Conservation (phyloP, 2,113 vertebrate species). For the Nibea albiflora region DNA sequence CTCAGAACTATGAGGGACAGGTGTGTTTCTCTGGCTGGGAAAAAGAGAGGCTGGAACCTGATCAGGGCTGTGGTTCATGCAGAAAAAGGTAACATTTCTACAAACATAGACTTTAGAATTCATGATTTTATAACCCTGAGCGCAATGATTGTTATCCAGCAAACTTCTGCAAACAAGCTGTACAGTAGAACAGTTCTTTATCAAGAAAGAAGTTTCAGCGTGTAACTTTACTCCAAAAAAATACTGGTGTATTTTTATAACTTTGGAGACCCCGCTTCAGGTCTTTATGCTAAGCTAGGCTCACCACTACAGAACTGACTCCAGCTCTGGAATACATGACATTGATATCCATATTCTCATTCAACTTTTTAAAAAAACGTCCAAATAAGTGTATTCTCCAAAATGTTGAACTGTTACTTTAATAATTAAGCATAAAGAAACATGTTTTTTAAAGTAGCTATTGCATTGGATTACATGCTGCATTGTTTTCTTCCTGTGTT, state of each 20-base stretch:
- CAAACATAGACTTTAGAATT: neutral
- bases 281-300: neutral
- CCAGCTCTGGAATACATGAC: too few species aligned
- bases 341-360: neutral
- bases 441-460: neutral
- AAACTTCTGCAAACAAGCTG: neutral
- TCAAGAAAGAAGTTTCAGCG: neutral
- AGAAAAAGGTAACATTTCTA: conserved; percentile 76
- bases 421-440: neutral
- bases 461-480: neutral
- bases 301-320: too few species aligned
- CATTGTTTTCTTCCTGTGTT: too few species aligned
- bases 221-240: neutral
- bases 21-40: conserved; percentile 60
- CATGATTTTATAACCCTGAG: neutral
- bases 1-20: conserved; percentile 76
- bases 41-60: conserved; percentile 79
- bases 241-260: neutral
- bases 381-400: neutral
- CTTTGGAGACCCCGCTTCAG: neutral
- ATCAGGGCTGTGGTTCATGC: conserved; percentile 79
- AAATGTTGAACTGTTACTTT: neutral
- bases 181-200: neutral
- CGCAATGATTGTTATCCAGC: neutral
- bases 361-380: neutral